A percentile compares a stretch with the other conserved stretches of the same genome.
These are phyloP conservation scores for Prolemur simus DNA, from an alignment of 2,113 vertebrate genomes.

Conservation along the genomic window DNA sequence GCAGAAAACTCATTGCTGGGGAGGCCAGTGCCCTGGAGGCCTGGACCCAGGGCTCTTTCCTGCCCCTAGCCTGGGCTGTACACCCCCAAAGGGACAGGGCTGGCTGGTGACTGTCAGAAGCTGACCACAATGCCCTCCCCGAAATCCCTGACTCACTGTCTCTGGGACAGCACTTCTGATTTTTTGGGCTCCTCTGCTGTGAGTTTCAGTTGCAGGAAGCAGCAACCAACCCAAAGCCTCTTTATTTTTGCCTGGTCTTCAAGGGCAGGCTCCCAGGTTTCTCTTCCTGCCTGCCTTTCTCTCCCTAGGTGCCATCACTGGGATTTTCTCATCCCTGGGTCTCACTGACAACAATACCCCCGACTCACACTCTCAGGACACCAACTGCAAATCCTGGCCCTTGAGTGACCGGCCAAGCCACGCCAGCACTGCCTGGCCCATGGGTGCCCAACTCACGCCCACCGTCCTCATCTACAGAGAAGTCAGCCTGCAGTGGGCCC, in stretches of 20 bases:
- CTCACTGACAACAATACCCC: background rate
- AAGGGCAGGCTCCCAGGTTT: background rate
- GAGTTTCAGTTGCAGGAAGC: background rate
- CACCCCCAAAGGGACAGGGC: background rate
- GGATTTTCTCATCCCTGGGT: background rate
- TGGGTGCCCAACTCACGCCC: background rate
- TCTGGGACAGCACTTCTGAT: background rate
- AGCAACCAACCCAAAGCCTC: background rate
- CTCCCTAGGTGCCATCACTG: background rate
- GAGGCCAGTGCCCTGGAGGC: background rate
- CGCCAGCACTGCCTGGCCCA: background rate
- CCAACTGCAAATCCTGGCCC: no score
- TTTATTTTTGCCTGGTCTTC: background rate
- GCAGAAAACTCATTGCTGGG: background rate
- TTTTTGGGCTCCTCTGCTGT: background rate
- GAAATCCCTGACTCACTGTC: fast-evolving
- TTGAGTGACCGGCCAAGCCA: background rate
- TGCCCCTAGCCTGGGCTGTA: background rate
- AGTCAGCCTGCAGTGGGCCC: background rate
- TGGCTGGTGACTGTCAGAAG: background rate
- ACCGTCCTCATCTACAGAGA: background rate
- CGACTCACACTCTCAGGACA: background rate
- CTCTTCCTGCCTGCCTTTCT: background rate
- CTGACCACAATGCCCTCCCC: background rate
- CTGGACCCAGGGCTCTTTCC: background rate